These are phyloP conservation scores for Eunapius fragilis DNA, from an alignment of 37 sponge, comb jelly and placozoan species.

Conservation along the genomic window DNA sequence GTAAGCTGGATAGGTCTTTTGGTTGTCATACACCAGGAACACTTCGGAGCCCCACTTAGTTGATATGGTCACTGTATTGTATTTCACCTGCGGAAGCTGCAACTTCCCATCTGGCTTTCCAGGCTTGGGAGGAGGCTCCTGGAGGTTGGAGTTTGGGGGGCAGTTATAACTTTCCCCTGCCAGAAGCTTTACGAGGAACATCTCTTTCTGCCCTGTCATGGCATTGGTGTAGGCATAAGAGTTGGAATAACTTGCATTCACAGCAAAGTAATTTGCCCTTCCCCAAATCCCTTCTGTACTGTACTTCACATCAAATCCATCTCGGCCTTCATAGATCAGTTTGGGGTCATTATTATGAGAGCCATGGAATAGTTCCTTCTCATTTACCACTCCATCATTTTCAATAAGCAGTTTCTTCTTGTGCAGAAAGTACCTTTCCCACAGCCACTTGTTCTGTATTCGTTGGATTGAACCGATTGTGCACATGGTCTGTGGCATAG, in stretches of 20 bases:
- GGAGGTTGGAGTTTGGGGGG: conserved; percentile 21
- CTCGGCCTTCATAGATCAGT: conserved; percentile 46
- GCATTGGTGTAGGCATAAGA: conserved; percentile 35
- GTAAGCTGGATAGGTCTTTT: conserved; percentile 56
- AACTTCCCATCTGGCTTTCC: not conserved
- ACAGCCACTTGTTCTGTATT: conserved; percentile 70
- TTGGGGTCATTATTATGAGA: conserved; percentile 35
- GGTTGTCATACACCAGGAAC: conserved; percentile 48
- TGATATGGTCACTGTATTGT: conserved; percentile 54
- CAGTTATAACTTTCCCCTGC: conserved; percentile 43
- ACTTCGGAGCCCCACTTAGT: conserved; percentile 26
- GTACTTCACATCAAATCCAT: conserved; percentile 76
- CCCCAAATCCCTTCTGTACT: conserved; percentile 68
- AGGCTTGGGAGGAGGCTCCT: conserved; percentile 54
- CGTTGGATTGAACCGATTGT: conserved; percentile 22
- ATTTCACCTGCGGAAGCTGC: conserved; percentile 3
- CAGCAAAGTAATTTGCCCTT: conserved; percentile 76
- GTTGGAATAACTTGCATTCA: conserved; percentile 67
- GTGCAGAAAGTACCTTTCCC: conserved; percentile 55
- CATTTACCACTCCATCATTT: conserved; percentile 20
- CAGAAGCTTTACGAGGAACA: conserved; percentile 48
- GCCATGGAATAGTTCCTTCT: conserved; percentile 70
- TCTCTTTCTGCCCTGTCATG: conserved; percentile 5
- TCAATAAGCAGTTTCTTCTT: conserved; percentile 36
- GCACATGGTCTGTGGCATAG: conserved; percentile 4